Conservation (phyloP, 2,113 vertebrate species). For the Platysteira castanea region DNA sequence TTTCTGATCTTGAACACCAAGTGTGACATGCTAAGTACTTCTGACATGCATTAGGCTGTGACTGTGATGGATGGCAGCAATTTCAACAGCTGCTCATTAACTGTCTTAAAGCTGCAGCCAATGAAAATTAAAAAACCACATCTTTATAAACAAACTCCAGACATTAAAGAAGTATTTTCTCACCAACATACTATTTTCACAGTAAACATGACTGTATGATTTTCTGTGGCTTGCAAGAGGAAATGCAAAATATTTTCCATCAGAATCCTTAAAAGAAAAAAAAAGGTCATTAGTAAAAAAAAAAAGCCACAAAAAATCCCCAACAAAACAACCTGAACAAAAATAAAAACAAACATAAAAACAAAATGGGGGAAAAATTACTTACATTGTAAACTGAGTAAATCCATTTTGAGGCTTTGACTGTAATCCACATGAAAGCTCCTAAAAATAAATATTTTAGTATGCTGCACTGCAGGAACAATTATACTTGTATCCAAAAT, state of each 20-base stretch:
- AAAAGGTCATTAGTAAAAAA: not conserved
- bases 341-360: not conserved
- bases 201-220: constrained; percentile 87
- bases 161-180: constrained; percentile 57
- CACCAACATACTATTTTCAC: constrained; percentile 90
- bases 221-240: constrained; percentile 87
- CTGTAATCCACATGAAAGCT: constrained; percentile 82
- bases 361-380: not conserved
- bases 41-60: not conserved
- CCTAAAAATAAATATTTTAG: constrained; percentile 68
- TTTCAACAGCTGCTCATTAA: not conserved
- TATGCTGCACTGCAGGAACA: not conserved
- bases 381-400: constrained; percentile 87
- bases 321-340: not conserved
- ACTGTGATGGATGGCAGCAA: not conserved
- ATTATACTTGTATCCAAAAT: not conserved
- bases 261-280: constrained; percentile 75
- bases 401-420: constrained; percentile 85
- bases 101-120: not conserved
- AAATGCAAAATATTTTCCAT: constrained; percentile 86
- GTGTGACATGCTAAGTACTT: not conserved
- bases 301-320: not conserved
- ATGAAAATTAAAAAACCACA: not conserved
- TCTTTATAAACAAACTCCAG: not conserved
- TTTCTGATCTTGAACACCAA: not conserved